Evolutionary conservation across 2,113 vertebrate genomes (phyloP).

Genomic region (Mus spicilegus): DNA sequence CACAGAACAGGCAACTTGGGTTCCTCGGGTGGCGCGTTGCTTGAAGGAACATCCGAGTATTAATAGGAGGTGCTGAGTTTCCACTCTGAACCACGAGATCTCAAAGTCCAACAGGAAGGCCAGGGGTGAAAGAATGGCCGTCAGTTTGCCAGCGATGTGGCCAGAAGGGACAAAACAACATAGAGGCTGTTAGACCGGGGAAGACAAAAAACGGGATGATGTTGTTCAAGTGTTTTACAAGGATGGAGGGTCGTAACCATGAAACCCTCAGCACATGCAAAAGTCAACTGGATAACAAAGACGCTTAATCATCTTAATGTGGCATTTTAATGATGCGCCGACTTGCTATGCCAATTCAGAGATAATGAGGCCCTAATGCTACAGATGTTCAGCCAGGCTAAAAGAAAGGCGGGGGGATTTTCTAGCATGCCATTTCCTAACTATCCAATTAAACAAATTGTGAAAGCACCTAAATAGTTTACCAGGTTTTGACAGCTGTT

Average conservation of each 20-base stretch:
- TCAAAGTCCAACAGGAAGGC: constrained; percentile 4
- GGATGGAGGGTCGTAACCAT: constrained; percentile 86
- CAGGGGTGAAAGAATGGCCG: constrained; percentile 58
- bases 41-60: constrained; percentile 29
- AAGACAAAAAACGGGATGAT: constrained; percentile 80
- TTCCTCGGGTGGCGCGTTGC: background rate
- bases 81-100: background rate
- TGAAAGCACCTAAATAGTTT: constrained; percentile 88
- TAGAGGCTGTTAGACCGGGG: constrained; percentile 63
- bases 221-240: constrained; percentile 87
- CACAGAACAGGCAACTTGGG: constrained; percentile 39
- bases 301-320: constrained; percentile 90
- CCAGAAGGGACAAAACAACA: constrained; percentile 62
- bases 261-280: constrained; percentile 87
- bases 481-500: constrained; percentile 89
- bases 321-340: constrained; percentile 88
- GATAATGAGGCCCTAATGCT: constrained; percentile 90
- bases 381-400: constrained; percentile 90
- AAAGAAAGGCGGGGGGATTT: constrained; percentile 81
- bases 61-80: constrained; percentile 37
- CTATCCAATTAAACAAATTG: constrained; percentile 89
- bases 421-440: constrained; percentile 86
- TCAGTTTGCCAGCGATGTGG: constrained; percentile 61
- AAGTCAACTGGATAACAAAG: constrained; percentile 90
- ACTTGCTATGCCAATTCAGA: constrained; percentile 89